phyloP scores from a whole-genome alignment of 2,888 invertebrate genomes.

The Unio delphinus region DNA sequence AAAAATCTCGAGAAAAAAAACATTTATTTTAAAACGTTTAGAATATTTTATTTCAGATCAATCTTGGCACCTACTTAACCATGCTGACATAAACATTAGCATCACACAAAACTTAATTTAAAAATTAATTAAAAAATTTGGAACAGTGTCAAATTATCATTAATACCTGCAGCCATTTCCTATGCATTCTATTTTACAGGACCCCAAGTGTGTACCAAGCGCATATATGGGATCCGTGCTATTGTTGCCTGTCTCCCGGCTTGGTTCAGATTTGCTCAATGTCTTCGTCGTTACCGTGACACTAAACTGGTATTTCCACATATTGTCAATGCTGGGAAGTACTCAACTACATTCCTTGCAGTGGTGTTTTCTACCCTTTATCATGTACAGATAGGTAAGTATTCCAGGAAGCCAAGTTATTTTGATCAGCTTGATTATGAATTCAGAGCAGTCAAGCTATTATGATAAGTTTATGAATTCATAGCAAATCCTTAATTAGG shows the following conservation, averaged over 20 bases:
- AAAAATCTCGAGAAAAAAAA: too few species aligned
- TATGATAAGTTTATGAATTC: too few species aligned
- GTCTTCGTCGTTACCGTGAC: conserved; percentile 94
- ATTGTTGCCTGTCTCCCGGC: conserved; percentile 94
- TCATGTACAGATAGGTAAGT: conserved; percentile 78
- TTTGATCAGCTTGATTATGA: background rate
- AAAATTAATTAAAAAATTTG: too few species aligned
- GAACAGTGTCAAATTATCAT: too few species aligned
- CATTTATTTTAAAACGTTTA: too few species aligned
- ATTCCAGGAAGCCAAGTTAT: background rate
- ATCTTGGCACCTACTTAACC: too few species aligned
- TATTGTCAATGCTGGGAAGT: conserved; percentile 97
- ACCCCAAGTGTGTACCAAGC: conserved; percentile 56
- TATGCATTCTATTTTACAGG: conserved; percentile 24
- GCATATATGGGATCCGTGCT: conserved; percentile 82
- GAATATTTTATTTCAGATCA: too few species aligned
- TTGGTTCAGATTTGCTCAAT: conserved; percentile 98
- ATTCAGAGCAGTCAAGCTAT: too few species aligned
- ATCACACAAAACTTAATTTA: too few species aligned
- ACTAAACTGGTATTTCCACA: conserved; percentile 84
- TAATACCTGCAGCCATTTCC: too few species aligned
- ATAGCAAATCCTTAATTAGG: too few species aligned
- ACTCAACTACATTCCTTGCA: conserved; percentile 96
- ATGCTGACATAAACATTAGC: too few species aligned
- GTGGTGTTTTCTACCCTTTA: conserved; percentile 81